Evolutionary conservation across 2,888 invertebrate species (phyloP).

Genomic region (Eupithecia inturbata): DNA sequence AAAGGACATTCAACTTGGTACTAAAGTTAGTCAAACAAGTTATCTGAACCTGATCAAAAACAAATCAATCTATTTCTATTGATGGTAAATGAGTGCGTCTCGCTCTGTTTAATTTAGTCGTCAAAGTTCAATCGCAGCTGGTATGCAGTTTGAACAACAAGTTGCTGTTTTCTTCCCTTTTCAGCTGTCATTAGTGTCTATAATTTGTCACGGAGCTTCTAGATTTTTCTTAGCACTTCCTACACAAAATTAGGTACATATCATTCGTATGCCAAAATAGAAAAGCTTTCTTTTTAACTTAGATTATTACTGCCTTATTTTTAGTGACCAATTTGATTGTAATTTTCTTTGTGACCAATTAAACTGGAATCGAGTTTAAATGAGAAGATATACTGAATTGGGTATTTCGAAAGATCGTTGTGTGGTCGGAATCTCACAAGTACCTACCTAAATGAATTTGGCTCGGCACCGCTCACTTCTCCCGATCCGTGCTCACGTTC

Average conservation of each 20-base stretch:
- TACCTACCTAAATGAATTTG: constrained; percentile 28
- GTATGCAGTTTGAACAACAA: constrained; percentile 5
- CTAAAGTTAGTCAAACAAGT: neutral
- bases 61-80: constrained; percentile 31
- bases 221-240: constrained; percentile 4
- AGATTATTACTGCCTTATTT: neutral
- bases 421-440: constrained; percentile 30
- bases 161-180: constrained; percentile 4
- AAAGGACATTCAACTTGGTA: neutral
- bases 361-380: neutral
- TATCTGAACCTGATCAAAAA: constrained; percentile 19
- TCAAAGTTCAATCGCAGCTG: constrained; percentile 24
- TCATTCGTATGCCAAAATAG: neutral
- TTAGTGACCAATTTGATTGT: too few species aligned
- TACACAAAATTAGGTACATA: neutral
- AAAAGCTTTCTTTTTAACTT: neutral
- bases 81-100: constrained; percentile 28
- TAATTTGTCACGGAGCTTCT: neutral
- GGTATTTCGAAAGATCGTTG: constrained; percentile 24
- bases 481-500: constrained; percentile 14
- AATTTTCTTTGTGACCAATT: too few species aligned
- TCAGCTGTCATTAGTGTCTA: neutral
- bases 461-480: constrained; percentile 29
- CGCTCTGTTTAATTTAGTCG: constrained; percentile 33
- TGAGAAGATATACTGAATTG: neutral